These are phyloP conservation scores for Muntiacus muntjak DNA, from an alignment of 2,113 vertebrate genomes.

Conservation along the genomic window DNA sequence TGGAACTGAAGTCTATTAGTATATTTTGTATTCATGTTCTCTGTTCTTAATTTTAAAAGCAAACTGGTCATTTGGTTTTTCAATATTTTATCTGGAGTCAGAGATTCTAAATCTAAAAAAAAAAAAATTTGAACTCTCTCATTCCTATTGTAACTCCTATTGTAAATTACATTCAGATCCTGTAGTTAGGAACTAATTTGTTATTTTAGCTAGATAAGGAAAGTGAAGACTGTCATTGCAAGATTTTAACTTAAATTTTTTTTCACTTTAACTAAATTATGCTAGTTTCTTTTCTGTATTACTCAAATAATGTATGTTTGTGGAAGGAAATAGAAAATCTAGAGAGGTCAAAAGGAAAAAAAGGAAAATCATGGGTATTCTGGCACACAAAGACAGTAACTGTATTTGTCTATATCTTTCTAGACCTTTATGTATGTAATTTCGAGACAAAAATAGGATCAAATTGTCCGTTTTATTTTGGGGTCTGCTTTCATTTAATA, in stretches of 20 bases:
- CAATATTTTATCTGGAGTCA: neutral
- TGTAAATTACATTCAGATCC: neutral
- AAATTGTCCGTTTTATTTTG: neutral
- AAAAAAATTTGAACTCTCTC: neutral
- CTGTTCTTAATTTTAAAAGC: neutral
- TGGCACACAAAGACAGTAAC: neutral
- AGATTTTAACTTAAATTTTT: neutral
- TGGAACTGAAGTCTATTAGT: neutral
- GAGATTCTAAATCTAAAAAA: neutral
- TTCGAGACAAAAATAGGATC: neutral
- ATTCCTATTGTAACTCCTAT: neutral
- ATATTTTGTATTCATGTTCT: neutral
- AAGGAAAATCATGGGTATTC: neutral
- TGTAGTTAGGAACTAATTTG: neutral
- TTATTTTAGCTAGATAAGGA: neutral
- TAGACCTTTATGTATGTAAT: neutral
- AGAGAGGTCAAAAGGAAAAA: neutral
- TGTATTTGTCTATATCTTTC: neutral
- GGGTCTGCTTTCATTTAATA: neutral
- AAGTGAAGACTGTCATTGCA: neutral
- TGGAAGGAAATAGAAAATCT: constrained; percentile 1
- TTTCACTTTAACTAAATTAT: neutral
- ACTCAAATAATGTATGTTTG: neutral
- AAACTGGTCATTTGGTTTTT: neutral
- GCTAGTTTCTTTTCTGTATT: neutral